Base-by-base conservation (phyloP, 2,888 invertebrate species). In the Podotricha telesiphe region DNA sequence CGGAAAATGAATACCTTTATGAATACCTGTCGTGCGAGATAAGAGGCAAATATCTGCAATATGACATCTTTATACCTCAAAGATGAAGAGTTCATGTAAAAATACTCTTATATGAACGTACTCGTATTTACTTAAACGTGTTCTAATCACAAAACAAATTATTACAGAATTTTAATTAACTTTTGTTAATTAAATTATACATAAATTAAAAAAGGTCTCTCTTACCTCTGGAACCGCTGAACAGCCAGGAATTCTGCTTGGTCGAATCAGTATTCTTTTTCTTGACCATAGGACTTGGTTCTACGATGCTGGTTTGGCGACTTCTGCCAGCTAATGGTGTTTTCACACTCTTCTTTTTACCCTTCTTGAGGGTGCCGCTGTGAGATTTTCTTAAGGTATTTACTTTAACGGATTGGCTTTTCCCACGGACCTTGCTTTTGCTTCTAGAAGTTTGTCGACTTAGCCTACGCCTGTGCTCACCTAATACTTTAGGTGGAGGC, bases 361-460 rank as follows among this genome's bases (percentile, higher is more conserved):
- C 82, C 67, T 92, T 92, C 76, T 92, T 93, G 68, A 93, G 78
- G 0, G 92, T 93, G 1, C 93, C 93, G 50, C 92, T 92, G 62
- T 93, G 93, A 28, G 90, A 89, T 74, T 93, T 93, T 51, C 92
- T 83, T 17, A 93, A 70, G 0, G 93, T 92, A 64, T 90, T 92
- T 7, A 93, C 86, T 82, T 90, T 92, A 0, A 93, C 80, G 1
- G 87, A 83, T 73, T 92, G 93, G 75, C 92, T 92, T 74, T 93
- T 93, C 0, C 93, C 93, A 73, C 93, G 79, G 2, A 78, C 89
- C 80, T 92, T 93, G 68, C 93, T 93, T 77, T 93, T 93, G 77
- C 91, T 89, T 75, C 93, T 87, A 45, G 93, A 93, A 22, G 93
- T 88, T 70, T 92, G 92, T 70, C 93, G 80, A 69, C 93, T 93